Evolutionary conservation across 2,113 vertebrate species (phyloP).

Genomic region (Mustelus asterias): DNA sequence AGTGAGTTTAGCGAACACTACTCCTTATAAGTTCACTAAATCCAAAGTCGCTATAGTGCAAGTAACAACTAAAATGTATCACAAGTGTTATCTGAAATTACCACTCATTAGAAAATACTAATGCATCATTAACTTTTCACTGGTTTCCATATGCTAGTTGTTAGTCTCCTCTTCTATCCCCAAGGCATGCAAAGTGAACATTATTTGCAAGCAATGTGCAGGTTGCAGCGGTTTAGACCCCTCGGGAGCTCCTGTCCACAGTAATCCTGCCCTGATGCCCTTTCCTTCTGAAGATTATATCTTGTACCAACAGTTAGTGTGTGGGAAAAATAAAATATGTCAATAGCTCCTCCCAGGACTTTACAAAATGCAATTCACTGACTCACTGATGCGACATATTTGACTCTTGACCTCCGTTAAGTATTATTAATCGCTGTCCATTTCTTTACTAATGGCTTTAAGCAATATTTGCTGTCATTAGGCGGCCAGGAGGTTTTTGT

Average conservation of each 20-base stretch:
- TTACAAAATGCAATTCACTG: slow-evolving; percentile 50
- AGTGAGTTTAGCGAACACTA: not conserved
- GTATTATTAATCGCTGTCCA: slow-evolving; percentile 52
- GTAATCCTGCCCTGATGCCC: slow-evolving; percentile 40
- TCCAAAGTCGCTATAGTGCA: not conserved
- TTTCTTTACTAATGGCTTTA: slow-evolving; percentile 42
- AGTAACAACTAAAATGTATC: not conserved
- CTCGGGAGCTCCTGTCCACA: slow-evolving; percentile 49
- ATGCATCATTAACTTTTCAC: slow-evolving; percentile 40
- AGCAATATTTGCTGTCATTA: slow-evolving; percentile 43
- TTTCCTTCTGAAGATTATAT: slow-evolving; percentile 47
- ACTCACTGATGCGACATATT: slow-evolving; percentile 30
- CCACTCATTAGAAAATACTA: not conserved
- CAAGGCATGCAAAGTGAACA: slow-evolving; percentile 41
- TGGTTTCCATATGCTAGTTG: slow-evolving; percentile 45
- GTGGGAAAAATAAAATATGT: slow-evolving; percentile 55
- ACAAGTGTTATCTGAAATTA: not conserved
- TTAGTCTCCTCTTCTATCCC: slow-evolving; percentile 39
- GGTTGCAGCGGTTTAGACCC: slow-evolving; percentile 2
- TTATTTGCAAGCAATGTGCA: slow-evolving; percentile 38
- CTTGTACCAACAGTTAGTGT: slow-evolving; percentile 51
- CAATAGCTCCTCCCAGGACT: slow-evolving; percentile 47
- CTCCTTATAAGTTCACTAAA: not conserved
- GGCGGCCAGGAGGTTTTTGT: slow-evolving; percentile 40
- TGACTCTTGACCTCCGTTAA: slow-evolving; percentile 47